These are phyloP conservation scores for Lithophane leautieri DNA, from an alignment of 2,888 invertebrate genomes.

Conservation along the genomic window DNA sequence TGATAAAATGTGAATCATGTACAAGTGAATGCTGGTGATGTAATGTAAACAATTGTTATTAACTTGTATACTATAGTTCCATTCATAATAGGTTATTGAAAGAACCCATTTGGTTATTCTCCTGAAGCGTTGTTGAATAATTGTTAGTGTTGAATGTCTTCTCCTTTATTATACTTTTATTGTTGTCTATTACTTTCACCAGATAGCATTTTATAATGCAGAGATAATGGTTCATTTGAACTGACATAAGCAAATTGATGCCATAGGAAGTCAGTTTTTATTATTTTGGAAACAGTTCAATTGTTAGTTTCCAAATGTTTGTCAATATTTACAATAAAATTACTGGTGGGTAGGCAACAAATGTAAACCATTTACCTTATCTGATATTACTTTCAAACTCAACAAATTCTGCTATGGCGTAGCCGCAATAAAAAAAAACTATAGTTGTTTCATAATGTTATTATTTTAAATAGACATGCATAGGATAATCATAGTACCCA, in stretches of 20 bases:
- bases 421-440: background rate
- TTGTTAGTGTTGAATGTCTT: constrained; percentile 15
- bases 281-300: background rate
- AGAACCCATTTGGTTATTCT: constrained; percentile 41
- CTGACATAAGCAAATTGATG: constrained; percentile 1
- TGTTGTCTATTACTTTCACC: constrained; percentile 43
- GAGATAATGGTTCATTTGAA: constrained; percentile 2
- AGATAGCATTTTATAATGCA: background rate
- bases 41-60: constrained; percentile 45
- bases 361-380: too few species aligned
- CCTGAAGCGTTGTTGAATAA: constrained; percentile 27
- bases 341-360: background rate
- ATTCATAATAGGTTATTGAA: constrained; percentile 37
- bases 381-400: background rate
- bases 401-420: background rate
- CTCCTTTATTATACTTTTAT: constrained; percentile 37
- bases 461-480: background rate
- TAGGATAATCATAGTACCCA: background rate
- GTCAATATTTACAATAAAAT: background rate
- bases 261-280: background rate
- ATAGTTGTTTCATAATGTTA: background rate
- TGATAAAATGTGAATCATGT: constrained; percentile 18
- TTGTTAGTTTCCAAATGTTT: background rate
- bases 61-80: constrained; percentile 10
- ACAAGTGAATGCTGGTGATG: constrained; percentile 39